Base-by-base conservation (phyloP, 2,113 vertebrate genomes). In the Sciurus niger region DNA sequence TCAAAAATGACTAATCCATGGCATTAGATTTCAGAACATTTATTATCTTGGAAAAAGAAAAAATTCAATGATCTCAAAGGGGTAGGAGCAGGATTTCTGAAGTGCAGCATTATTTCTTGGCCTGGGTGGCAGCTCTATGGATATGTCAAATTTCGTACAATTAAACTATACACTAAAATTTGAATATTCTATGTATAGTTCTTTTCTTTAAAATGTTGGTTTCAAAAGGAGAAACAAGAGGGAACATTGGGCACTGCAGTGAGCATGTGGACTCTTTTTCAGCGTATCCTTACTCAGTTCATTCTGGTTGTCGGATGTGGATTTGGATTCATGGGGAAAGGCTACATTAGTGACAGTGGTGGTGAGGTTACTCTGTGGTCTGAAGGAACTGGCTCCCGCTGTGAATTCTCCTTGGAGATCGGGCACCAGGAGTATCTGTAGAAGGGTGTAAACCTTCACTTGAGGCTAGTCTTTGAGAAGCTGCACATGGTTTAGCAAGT, bases 171-270 rank as follows among this genome's bases (percentile, higher is more conserved):
- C 55, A 58, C 5, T 87, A 46, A 12, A 8, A 89, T 72, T 95
- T 90, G 9, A 25, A 22, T 32, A 48, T 48, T 93, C 14, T 46
- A 17, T 70, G 14, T 67, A 74, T 72, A 24, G 17, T 20, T 80
- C 9, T 93, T 63, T 84, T 80, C 32, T 85, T 92, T 68, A 70
- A 93, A 91, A 53, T 85, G 6, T 48, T 92, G 3, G 28, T 88
- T 89, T 70, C 8, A 43, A 48, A 93, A 80, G 40, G 4, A 85
- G 68, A 87, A 32, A 84, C 34, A n/a, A 58, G 40, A 48, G 51
- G 34, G 40, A 28, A 8, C 4, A 28, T 28, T 58, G 51, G 48
- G 24, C 8, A 73, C 63, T 55, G 32, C 12, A 58, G 16, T 58
- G 8, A 14, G 2, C 46, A 60, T 18, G 16, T 48, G 25, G 46